These are phyloP conservation scores for Dromius quadrimaculatus DNA, from an alignment of 2,888 invertebrate species.

Conservation along the genomic window DNA sequence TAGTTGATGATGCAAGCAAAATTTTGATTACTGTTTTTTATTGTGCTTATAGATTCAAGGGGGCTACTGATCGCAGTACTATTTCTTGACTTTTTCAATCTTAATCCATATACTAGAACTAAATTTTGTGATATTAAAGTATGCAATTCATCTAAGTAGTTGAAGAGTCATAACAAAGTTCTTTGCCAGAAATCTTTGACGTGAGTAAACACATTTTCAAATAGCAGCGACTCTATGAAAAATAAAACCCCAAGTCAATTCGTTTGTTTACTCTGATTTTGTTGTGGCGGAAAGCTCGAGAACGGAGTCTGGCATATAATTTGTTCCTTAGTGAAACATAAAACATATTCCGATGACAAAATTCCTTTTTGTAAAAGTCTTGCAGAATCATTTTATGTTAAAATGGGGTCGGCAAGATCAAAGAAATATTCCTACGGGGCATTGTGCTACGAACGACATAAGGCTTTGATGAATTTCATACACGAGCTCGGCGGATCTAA, in stretches of 20 bases:
- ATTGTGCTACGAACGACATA: conserved; percentile 22
- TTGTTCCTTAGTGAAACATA: conserved; percentile 27
- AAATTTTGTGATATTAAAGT: no score
- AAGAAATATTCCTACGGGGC: conserved; percentile 27
- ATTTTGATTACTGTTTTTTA: no score
- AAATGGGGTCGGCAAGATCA: conserved; percentile 39
- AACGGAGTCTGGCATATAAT: conserved; percentile 12
- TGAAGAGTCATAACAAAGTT: no score
- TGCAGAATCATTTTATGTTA: conserved; percentile 28
- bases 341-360: conserved; percentile 38
- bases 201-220: no score
- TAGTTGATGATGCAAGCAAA: no score
- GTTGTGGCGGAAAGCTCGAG: background rate
- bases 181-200: no score
- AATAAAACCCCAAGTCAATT: conserved; percentile 26
- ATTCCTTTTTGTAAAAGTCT: conserved; percentile 31
- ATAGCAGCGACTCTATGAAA: conserved; percentile 12
- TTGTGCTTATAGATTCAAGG: no score
- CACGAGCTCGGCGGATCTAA: background rate
- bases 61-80: no score
- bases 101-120: no score
- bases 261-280: conserved; percentile 30
- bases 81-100: no score
- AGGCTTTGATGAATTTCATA: conserved; percentile 38
- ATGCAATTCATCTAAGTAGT: no score